A percentile compares a stretch with the other conserved stretches of the same genome.
These are phyloP conservation scores for Perizoma flavofasciatum DNA, from an alignment of 2,888 invertebrate species.

Conservation along the genomic window DNA sequence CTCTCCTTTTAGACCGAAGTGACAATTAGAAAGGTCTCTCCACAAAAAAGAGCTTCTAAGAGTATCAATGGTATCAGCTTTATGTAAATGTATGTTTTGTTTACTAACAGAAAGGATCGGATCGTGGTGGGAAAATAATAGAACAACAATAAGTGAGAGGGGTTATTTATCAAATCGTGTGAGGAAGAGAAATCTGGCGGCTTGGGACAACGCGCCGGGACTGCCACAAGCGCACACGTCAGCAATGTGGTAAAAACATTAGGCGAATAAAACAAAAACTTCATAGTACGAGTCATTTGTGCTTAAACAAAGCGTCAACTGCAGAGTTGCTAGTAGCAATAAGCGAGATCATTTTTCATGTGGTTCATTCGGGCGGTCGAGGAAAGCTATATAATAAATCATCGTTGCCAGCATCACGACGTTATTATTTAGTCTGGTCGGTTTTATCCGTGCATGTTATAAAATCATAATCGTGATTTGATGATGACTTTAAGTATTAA, in stretches of 20 bases:
- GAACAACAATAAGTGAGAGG: conserved; percentile 47
- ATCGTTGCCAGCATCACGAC: conserved; percentile 79
- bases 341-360: conserved; percentile 82
- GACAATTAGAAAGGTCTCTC: conserved; percentile 64
- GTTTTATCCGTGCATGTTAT: conserved; percentile 74
- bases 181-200: conserved; percentile 40
- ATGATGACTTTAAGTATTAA: conserved; percentile 18
- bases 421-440: conserved; percentile 79
- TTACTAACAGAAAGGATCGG: conserved; percentile 28
- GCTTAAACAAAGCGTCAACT: conserved; percentile 83
- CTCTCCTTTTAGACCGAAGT: conserved; percentile 67
- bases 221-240: conserved; percentile 35
- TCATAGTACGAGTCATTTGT: conserved; percentile 81
- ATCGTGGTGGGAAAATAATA: conserved; percentile 34
- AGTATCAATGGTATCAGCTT: conserved; percentile 39
- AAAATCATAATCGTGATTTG: conserved; percentile 54
- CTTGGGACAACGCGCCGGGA: conserved; percentile 27
- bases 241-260: conserved; percentile 67
- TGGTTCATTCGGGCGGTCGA: conserved; percentile 81
- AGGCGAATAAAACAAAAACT: conserved; percentile 69
- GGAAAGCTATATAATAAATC: conserved; percentile 82
- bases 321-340: conserved; percentile 80
- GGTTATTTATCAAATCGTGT: conserved; percentile 67
- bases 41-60: conserved; percentile 48
- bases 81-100: conserved; percentile 41